Conservation (phyloP, 2,888 invertebrate genomes). For the Isotomurus palustris region DNA sequence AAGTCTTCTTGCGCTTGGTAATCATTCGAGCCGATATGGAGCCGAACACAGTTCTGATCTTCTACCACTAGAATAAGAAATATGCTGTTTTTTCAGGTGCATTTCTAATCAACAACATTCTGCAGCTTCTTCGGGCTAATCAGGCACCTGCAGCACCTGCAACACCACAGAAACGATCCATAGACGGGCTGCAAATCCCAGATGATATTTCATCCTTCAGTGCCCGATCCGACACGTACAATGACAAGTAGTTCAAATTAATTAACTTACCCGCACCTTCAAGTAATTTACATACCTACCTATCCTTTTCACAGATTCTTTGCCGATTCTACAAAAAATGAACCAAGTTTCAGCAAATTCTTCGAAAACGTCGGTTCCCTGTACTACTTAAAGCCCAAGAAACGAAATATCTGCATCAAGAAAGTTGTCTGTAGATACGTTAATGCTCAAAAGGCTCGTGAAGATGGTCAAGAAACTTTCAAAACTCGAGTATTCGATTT, state of each 20-base stretch:
- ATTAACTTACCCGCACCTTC: neutral
- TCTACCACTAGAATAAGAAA: neutral
- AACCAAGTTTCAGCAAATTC: conserved; percentile 40
- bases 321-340: neutral
- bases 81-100: conserved; percentile 31
- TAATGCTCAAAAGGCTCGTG: conserved; percentile 31
- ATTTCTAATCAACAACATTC: conserved; percentile 44
- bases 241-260: neutral
- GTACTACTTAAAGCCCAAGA: conserved; percentile 42
- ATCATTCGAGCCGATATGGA: neutral
- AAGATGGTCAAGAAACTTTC: conserved; percentile 22
- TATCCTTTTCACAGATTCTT: neutral
- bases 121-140: conserved; percentile 43
- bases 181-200: neutral
- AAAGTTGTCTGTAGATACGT: conserved; percentile 42
- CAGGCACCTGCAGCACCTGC: neutral
- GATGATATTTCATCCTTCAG: neutral
- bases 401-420: conserved; percentile 43
- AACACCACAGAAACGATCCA: neutral
- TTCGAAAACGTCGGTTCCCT: conserved; percentile 44
- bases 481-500: conserved; percentile 40
- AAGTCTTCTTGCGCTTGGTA: conserved; percentile 44
- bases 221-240: neutral
- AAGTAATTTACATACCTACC: neutral
- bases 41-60: too few species aligned